Percentiles rank a stretch among this genome's conserved stretches.
Evolutionary conservation across 2,888 invertebrate species (phyloP).

Genomic region (Cantharis flavilabris): DNA sequence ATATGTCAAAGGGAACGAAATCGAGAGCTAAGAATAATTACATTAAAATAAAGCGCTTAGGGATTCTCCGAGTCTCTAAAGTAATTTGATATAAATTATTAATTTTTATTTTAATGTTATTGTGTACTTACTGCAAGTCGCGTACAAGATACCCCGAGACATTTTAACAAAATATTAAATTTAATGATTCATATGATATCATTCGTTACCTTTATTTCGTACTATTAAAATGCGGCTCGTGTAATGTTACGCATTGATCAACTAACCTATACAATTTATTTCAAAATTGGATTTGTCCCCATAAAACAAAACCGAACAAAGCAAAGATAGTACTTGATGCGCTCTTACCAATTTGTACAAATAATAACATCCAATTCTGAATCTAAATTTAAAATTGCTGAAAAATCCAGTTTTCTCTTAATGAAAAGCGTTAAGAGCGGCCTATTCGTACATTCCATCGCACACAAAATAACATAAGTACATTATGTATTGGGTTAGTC

Average conservation of each 20-base stretch:
- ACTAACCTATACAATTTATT: background rate
- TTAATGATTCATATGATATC: background rate
- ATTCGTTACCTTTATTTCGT: background rate
- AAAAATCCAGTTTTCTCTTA: too few species aligned
- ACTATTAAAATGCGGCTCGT: background rate
- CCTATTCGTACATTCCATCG: too few species aligned
- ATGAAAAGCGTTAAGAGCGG: too few species aligned
- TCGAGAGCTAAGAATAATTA: conserved; percentile 18
- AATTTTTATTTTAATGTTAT: conserved; percentile 22
- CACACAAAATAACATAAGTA: too few species aligned
- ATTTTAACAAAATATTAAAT: background rate
- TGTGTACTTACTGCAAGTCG: conserved; percentile 2
- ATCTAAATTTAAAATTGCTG: too few species aligned
- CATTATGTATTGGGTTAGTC: too few species aligned
- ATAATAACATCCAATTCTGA: background rate
- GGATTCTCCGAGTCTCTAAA: conserved; percentile 13
- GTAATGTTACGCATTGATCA: background rate
- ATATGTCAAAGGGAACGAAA: conserved; percentile 5
- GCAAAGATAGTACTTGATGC: background rate
- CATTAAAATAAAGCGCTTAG: conserved; percentile 21
- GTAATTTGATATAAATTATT: conserved; percentile 23
- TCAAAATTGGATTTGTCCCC: background rate
- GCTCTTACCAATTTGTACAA: background rate
- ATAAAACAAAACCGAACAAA: background rate
- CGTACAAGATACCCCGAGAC: background rate